These are phyloP conservation scores for Micrasema minimum DNA, from an alignment of 1,140 invertebrate species.

Conservation along the genomic window DNA sequence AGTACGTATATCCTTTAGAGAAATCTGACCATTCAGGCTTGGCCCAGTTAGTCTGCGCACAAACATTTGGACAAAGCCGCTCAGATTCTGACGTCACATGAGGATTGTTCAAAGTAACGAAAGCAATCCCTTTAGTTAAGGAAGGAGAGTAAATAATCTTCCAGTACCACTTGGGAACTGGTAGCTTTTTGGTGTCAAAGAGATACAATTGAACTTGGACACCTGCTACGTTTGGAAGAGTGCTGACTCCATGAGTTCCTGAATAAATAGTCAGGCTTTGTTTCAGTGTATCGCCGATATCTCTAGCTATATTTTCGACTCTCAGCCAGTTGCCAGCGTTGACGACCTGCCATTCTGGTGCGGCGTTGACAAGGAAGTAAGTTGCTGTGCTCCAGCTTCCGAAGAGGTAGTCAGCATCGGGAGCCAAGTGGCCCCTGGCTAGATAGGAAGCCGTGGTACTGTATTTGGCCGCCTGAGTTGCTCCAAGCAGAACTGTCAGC, in stretches of 20 bases:
- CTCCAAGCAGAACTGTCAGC: constrained; percentile 57
- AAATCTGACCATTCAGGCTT: constrained; percentile 54
- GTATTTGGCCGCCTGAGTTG: constrained; percentile 55
- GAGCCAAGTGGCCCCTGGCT: constrained; percentile 62
- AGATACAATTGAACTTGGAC: constrained; percentile 57
- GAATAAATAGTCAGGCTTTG: constrained; percentile 66
- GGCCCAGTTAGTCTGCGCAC: constrained; percentile 54
- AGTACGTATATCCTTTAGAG: constrained; percentile 59
- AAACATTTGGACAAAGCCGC: constrained; percentile 59
- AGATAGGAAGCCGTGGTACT: constrained; percentile 56
- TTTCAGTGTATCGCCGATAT: constrained; percentile 54
- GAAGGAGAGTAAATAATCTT: constrained; percentile 61
- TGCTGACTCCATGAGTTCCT: constrained; percentile 64
- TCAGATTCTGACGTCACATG: constrained; percentile 41
- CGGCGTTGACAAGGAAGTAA: constrained; percentile 68
- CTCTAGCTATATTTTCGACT: constrained; percentile 59
- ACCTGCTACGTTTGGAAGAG: constrained; percentile 56
- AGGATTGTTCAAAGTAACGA: constrained; percentile 67
- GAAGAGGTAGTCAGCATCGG: constrained; percentile 65
- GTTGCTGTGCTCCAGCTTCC: constrained; percentile 59
- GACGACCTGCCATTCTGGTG: constrained; percentile 70
- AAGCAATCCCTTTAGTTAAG: constrained; percentile 59
- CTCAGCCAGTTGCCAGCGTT: constrained; percentile 69
- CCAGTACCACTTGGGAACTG: constrained; percentile 64
- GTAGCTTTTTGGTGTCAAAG: constrained; percentile 54